Conservation (phyloP, 2,888 invertebrate species). For the Dysmachus trigonus region DNA sequence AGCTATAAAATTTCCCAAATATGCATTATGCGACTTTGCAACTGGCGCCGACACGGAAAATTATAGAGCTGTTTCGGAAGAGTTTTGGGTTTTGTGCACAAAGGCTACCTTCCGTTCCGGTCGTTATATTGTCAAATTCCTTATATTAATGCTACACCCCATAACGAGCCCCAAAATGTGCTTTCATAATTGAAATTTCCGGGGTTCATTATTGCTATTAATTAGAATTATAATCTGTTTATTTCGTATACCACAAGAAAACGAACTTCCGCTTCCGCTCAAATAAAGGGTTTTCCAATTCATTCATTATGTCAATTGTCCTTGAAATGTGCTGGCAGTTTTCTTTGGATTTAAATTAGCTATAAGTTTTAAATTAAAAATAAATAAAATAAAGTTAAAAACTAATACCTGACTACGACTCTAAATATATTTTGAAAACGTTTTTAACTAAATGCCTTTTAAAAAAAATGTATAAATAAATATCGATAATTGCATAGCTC, state of each 20-base stretch:
- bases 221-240: background rate
- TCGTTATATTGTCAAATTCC: background rate
- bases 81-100: background rate
- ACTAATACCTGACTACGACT: too few relatives aligned
- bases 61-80: background rate
- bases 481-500: too few relatives aligned
- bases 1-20: background rate
- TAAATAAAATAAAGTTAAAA: too few relatives aligned
- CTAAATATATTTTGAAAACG: too few relatives aligned
- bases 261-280: background rate
- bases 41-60: background rate
- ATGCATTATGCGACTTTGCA: background rate
- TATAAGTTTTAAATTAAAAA: too few relatives aligned
- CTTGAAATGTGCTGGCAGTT: background rate
- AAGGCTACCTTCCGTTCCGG: background rate
- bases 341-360: too few relatives aligned
- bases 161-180: background rate
- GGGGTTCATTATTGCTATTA: background rate
- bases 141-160: background rate
- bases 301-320: background rate
- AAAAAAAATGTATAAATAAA: too few relatives aligned
- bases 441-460: too few relatives aligned
- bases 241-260: background rate
- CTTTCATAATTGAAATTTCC: background rate
- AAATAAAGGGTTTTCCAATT: background rate